Evolutionary conservation across 1,140 invertebrate species (phyloP).

Genomic region (Lethrus apterus): DNA sequence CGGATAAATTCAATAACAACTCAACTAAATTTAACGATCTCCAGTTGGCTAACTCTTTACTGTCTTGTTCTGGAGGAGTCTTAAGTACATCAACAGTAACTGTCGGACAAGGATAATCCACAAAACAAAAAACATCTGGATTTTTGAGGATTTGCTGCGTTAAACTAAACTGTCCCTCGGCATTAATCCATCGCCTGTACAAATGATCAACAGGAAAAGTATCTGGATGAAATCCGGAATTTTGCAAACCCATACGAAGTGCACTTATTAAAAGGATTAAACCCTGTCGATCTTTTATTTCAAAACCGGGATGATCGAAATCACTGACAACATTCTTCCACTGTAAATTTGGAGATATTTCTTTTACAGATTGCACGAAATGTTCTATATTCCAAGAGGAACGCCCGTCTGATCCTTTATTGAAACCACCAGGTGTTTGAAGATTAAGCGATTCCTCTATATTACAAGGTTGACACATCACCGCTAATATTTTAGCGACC

Average conservation of each 20-base stretch:
- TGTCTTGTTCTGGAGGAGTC: conserved; percentile 84
- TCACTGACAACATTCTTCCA: conserved; percentile 91
- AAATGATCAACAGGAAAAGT: conserved; percentile 83
- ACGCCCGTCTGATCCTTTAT: conserved; percentile 36
- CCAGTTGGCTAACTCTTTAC: conserved; percentile 88
- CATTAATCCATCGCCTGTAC: conserved; percentile 86
- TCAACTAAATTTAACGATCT: conserved; percentile 87
- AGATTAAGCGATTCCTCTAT: conserved; percentile 55
- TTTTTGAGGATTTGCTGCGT: conserved; percentile 80
- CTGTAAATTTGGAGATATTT: conserved; percentile 74
- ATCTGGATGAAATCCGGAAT: conserved; percentile 60
- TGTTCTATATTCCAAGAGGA: conserved; percentile 89
- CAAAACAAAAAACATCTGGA: conserved; percentile 90
- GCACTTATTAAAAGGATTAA: conserved; percentile 74
- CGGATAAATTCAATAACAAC: conserved; percentile 75
- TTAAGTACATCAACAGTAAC: conserved; percentile 86
- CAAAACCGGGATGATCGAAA: conserved; percentile 84
- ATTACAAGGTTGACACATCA: conserved; percentile 76
- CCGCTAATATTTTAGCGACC: conserved; percentile 74
- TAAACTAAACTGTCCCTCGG: conserved; percentile 86
- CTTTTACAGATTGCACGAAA: conserved; percentile 84
- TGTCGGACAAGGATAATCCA: conserved; percentile 80
- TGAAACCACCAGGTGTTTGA: conserved; percentile 46
- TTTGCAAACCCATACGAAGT: conserved; percentile 69
- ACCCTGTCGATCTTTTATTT: conserved; percentile 78